Percentiles rank a stretch among this genome's conserved stretches.
Evolutionary conservation across 1,140 invertebrate species (phyloP).

Genomic region (Wasmannia auropunctata): DNA sequence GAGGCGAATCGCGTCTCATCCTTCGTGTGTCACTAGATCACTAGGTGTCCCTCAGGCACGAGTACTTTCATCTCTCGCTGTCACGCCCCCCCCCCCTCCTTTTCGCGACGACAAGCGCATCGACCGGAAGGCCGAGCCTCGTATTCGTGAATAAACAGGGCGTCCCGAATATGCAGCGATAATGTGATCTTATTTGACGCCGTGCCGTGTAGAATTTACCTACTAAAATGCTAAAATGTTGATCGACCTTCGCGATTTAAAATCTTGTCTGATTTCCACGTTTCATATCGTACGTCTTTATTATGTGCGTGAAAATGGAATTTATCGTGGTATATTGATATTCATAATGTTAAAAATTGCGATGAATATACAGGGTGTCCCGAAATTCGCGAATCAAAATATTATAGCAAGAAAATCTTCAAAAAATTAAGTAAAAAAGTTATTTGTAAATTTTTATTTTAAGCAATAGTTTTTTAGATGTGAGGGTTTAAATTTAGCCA

Average conservation of each 20-base stretch:
- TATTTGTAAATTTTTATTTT: no score
- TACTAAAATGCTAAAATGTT: neutral
- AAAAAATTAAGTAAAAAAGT: no score
- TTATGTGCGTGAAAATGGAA: neutral
- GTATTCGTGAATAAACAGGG: neutral
- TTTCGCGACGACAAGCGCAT: conserved; percentile 6
- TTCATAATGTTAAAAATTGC: neutral
- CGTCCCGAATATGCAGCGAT: neutral
- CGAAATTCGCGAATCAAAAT: no score
- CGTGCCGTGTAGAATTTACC: neutral
- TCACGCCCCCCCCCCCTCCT: neutral
- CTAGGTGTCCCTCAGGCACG: conserved; percentile 29
- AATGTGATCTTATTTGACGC: neutral
- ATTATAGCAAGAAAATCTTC: no score
- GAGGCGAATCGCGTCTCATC: conserved; percentile 30
- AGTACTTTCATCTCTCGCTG: conserved; percentile 7
- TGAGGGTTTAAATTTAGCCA: no score
- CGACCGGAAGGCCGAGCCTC: conserved; percentile 8
- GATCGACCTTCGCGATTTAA: neutral
- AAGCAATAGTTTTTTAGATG: no score
- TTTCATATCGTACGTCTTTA: neutral
- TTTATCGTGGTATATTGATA: neutral
- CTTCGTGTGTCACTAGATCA: conserved; percentile 40
- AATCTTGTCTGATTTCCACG: neutral
- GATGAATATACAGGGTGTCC: neutral